These are phyloP conservation scores for Drosophila ambigua DNA, from an alignment of 1,140 invertebrate genomes.

Conservation along the genomic window DNA sequence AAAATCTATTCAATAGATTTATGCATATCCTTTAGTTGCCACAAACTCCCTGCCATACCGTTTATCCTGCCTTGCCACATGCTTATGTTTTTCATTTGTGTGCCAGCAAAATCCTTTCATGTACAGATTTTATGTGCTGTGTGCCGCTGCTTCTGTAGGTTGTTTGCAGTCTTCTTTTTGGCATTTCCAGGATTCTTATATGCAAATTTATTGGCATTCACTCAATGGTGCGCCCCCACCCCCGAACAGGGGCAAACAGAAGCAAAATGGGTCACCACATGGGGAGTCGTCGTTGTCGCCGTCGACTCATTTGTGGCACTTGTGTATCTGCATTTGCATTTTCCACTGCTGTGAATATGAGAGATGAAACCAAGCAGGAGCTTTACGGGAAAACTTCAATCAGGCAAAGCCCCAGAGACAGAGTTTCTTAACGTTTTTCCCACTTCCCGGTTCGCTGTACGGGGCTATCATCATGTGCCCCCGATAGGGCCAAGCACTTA, in stretches of 20 bases:
- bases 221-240: constrained; percentile 4
- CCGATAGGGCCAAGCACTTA: constrained; percentile 29
- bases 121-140: constrained; percentile 66
- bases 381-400: constrained; percentile 1
- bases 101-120: constrained; percentile 61
- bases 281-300: no score
- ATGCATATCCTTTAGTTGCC: constrained; percentile 10
- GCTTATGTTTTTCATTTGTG: constrained; percentile 69
- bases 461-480: constrained; percentile 22
- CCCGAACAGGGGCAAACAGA: constrained; percentile 5
- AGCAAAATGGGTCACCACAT: constrained; percentile 44
- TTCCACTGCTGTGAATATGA: constrained; percentile 42
- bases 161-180: constrained; percentile 13
- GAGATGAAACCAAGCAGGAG: constrained; percentile 10
- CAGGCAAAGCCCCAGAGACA: constrained; percentile 20
- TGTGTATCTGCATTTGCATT: not conserved
- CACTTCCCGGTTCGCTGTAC: constrained; percentile 25
- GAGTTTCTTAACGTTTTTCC: constrained; percentile 22
- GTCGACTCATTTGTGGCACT: constrained; percentile 23
- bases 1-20: no score
- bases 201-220: constrained; percentile 76
- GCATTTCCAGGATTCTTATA: constrained; percentile 54
- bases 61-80: constrained; percentile 17
- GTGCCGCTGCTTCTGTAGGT: constrained; percentile 29
- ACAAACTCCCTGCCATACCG: constrained; percentile 4